Percentiles rank a stretch among this genome's conserved stretches.
phyloP scores from a whole-genome alignment of 2,888 invertebrate genomes.

The Periphyllus acericola region DNA sequence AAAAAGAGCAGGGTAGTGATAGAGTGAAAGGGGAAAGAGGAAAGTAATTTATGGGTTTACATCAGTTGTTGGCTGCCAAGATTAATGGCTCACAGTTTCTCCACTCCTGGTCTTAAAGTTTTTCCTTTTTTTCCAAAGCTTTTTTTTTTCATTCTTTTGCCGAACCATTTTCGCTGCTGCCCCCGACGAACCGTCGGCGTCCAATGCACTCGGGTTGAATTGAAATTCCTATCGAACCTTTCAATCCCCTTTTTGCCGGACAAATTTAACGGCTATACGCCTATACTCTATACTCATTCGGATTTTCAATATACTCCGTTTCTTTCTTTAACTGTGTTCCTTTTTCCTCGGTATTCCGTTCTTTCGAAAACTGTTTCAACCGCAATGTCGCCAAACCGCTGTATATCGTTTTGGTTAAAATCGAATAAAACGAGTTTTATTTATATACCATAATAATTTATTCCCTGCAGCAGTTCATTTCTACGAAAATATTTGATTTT shows the following conservation, averaged over 20 bases:
- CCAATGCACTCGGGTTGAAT: constrained; percentile 59
- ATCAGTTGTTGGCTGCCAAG: constrained; percentile 61
- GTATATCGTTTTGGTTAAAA: not conserved
- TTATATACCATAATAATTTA: not conserved
- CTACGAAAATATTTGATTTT: not conserved
- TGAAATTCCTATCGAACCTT: constrained; percentile 61
- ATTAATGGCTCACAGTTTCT: constrained; percentile 59
- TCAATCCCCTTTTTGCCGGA: constrained; percentile 57
- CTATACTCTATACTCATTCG: constrained; percentile 29
- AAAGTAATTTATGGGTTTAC: constrained; percentile 61
- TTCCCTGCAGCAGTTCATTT: not conserved
- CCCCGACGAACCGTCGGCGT: constrained; percentile 47
- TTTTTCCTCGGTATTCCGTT: not conserved
- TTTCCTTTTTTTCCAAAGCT: constrained; percentile 44
- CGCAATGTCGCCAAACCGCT: not conserved
- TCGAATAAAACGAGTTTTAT: constrained; percentile 4
- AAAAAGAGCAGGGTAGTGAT: constrained; percentile 54
- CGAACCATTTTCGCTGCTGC: constrained; percentile 54
- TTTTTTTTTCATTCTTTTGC: constrained; percentile 49
- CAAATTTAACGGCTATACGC: constrained; percentile 53
- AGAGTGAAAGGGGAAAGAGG: constrained; percentile 58
- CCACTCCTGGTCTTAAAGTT: constrained; percentile 58
- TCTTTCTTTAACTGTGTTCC: not conserved
- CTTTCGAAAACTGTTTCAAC: constrained; percentile 15
- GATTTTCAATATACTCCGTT: constrained; percentile 51